A percentile compares a stretch with the other conserved stretches of the same genome.
Conservation (phyloP, 2,113 vertebrate genomes). For the Corynorhinus townsendii region DNA sequence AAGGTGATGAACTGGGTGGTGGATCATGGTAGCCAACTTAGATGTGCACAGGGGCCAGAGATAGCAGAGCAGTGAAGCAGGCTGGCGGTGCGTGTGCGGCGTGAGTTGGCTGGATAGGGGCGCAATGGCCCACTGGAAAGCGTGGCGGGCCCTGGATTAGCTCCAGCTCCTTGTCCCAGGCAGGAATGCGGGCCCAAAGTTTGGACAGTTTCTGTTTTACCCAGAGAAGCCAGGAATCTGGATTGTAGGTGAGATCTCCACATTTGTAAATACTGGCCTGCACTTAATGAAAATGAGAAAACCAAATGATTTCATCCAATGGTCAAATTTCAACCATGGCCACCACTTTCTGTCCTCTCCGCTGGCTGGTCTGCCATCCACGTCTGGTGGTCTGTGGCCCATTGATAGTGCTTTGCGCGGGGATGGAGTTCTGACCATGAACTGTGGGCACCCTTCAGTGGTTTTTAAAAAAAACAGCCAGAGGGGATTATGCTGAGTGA, state of each 20-base stretch:
- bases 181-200: neutral
- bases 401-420: neutral
- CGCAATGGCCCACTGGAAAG: fast-evolving
- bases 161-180: neutral
- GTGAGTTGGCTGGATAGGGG: no score
- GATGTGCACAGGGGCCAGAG: neutral
- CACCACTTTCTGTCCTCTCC: neutral
- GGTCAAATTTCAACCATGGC: neutral
- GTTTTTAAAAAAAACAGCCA: neutral
- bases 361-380: neutral
- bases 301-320: neutral
- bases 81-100: fast-evolving
- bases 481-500: neutral
- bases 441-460: neutral
- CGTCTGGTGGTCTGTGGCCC: neutral
- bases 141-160: neutral
- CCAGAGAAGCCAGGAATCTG: neutral
- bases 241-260: neutral
- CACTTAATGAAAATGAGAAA: neutral
- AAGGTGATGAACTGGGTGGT: neutral
- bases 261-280: neutral
- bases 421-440: neutral
- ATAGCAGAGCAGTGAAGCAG: neutral
- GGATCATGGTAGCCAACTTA: neutral
- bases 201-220: neutral